These are phyloP conservation scores for Synergus itoensis DNA, from an alignment of 2,888 invertebrate species.

Conservation along the genomic window DNA sequence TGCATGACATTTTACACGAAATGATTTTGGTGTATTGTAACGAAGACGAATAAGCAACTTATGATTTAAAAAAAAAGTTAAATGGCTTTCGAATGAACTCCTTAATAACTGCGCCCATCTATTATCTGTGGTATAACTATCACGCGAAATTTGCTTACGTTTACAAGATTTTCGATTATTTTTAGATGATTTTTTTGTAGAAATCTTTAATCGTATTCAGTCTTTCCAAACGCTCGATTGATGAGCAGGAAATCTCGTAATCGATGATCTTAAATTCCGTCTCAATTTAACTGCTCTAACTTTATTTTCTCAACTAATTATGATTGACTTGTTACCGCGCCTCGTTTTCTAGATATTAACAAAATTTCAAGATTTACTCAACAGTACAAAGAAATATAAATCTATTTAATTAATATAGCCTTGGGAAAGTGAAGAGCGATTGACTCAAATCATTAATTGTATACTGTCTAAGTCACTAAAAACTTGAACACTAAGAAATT, in stretches of 20 bases:
- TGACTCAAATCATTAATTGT: conserved; percentile 4
- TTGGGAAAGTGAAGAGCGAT: neutral
- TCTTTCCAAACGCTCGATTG: conserved; percentile 56
- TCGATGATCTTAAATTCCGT: conserved; percentile 16
- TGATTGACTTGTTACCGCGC: neutral
- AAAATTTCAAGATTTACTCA: neutral
- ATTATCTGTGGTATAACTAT: conserved; percentile 31
- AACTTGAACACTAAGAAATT: neutral
- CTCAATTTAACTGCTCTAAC: conserved; percentile 16
- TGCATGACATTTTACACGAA: conserved; percentile 4
- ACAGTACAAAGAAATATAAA: neutral
- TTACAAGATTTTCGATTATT: conserved; percentile 5
- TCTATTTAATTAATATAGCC: conserved; percentile 35
- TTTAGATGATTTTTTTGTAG: neutral
- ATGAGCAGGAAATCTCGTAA: conserved; percentile 39
- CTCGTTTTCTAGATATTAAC: neutral
- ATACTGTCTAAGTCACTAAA: conserved; percentile 2
- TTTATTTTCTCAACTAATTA: neutral
- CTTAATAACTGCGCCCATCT: conserved; percentile 12
- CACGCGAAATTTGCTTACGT: conserved; percentile 4
- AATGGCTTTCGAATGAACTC: neutral
- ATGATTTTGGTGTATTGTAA: conserved; percentile 9
- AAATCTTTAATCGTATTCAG: conserved; percentile 55
- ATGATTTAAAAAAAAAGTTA: conserved; percentile 15
- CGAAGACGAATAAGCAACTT: conserved; percentile 5